phyloP scores from a whole-genome alignment of 2,113 vertebrate species.

The Lophochroa leadbeateri region DNA sequence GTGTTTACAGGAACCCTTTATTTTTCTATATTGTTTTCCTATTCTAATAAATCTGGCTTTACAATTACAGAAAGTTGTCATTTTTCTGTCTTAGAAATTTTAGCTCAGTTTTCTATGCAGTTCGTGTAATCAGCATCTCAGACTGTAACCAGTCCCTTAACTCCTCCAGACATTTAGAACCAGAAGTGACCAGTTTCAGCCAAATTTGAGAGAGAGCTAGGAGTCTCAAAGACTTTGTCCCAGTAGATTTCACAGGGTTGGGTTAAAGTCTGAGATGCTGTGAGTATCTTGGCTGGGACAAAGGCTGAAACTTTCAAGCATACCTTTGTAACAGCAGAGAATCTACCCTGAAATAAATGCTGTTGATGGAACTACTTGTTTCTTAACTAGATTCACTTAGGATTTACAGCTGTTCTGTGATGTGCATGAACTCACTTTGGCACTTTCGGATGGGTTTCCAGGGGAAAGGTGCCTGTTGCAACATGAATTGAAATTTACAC shows the following conservation, averaged over 20 bases:
- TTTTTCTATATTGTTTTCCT: conserved; percentile 43
- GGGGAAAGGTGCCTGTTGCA: neutral
- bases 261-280: neutral
- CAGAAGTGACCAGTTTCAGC: neutral
- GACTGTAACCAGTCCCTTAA: neutral
- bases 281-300: neutral
- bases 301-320: neutral
- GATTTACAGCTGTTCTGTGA: neutral
- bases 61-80: neutral
- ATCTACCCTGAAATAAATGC: neutral
- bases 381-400: neutral
- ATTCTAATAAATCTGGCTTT: conserved; percentile 65
- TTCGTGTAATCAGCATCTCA: neutral
- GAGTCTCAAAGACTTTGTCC: neutral
- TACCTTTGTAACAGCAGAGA: neutral
- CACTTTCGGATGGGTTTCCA: neutral
- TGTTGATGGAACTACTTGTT: neutral
- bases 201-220: neutral
- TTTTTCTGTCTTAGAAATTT: neutral
- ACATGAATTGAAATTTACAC: neutral
- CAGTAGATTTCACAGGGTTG: neutral
- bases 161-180: neutral
- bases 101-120: neutral
- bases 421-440: neutral
- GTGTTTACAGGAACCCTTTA: neutral